Conservation (phyloP, 2,888 invertebrate species). For the Tiphia femorata region DNA sequence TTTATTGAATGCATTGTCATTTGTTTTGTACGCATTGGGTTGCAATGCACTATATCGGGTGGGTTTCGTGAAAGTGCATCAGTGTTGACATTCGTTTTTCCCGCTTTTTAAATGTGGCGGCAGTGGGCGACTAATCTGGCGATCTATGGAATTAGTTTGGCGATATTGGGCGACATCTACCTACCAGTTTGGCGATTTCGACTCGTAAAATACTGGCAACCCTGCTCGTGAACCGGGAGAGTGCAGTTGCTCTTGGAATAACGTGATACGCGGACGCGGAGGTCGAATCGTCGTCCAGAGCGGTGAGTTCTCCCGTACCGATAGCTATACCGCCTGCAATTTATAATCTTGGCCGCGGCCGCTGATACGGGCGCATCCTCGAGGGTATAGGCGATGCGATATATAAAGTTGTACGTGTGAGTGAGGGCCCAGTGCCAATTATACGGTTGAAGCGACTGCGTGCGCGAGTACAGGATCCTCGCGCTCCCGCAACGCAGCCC, state of each 20-base stretch:
- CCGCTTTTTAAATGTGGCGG: too few species aligned
- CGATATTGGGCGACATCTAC: too few species aligned
- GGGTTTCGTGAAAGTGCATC: too few species aligned
- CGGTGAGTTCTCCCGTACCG: too few species aligned
- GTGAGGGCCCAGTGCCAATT: slow-evolving; percentile 5
- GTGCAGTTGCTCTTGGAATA: slow-evolving; percentile 36
- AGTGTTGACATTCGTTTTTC: too few species aligned
- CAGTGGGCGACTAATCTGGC: too few species aligned
- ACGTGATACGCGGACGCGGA: slow-evolving; percentile 33
- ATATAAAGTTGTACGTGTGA: slow-evolving; percentile 7
- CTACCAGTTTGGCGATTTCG: too few species aligned
- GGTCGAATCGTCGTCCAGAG: slow-evolving; percentile 10
- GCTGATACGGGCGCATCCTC: not conserved
- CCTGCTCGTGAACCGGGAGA: slow-evolving; percentile 15
- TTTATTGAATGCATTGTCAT: too few species aligned
- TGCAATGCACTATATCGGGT: too few species aligned
- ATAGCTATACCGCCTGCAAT: slow-evolving; percentile 21
- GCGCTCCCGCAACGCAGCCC: not conserved
- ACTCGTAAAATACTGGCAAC: too few species aligned
- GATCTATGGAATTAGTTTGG: too few species aligned
- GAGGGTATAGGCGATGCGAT: not conserved
- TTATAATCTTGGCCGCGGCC: not conserved
- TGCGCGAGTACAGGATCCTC: not conserved
- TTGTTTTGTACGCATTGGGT: too few species aligned
- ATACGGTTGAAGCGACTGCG: slow-evolving; percentile 15